Evolutionary conservation across 2,888 invertebrate genomes (phyloP), one percentile per base, ranked within the genome.

Genomic region (Hirtodrosophila alboralis): DNA sequence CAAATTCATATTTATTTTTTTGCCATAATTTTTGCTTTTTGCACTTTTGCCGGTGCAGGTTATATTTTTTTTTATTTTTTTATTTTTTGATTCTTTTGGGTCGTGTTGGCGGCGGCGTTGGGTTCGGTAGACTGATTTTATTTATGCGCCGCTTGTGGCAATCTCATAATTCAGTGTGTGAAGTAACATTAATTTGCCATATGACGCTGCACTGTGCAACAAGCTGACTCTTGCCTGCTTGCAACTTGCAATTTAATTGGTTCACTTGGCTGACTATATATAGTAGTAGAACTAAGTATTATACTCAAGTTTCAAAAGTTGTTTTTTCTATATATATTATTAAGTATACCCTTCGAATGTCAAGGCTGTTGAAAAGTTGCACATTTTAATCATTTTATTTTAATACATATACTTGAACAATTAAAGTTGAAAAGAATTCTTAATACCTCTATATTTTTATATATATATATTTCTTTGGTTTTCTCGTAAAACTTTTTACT

Each of bases 101-200:
- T 60, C 48, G 60, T 51, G 74, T 59, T 40, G 47, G 30, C 34
- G 8, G 12, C 23, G 63, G 27, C 49, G 69, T 47, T 47, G 56
- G 28, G 61, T 53, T 60, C 60, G 69, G 65, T 68, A 68, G 69
- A 83, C 72, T 76, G 77, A 69, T 84, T 86, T 86, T 86, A 79
- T 84, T 86, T 86, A 86, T 86, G 85, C 79, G 74, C 77, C 86
- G 77, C 85, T 81, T 84, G 83, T 66, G 83, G 86, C 79, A 76
- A 72, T 48, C 66, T 72, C 86, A 86, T 84, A 84, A 84, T 76
- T 84, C 84, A 84, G 69, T 45, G 67, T 70, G 81, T 77, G 72
- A 70, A 75, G 70, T 56, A 77, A 79, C 74, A 78, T 76, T 70
- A 72, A 72, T 73, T 79, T 72, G 76, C 72, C 53, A 60, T 57